Conservation (phyloP, 2,888 invertebrate species). For the Chrysomela aeneicollis region DNA sequence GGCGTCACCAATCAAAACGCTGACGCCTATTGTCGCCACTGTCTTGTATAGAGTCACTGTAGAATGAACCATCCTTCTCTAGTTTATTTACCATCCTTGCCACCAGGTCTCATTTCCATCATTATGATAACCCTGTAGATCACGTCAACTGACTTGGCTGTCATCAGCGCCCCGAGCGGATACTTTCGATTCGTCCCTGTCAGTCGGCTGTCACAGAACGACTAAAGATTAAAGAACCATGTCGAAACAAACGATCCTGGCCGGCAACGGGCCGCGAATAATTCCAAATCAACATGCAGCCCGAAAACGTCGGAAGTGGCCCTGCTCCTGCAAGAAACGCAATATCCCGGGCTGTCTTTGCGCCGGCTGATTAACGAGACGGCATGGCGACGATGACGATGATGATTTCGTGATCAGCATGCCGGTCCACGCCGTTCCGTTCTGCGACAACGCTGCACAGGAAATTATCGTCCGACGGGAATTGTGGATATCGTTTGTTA, state of each 20-base stretch:
- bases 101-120: no score
- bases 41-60: no score
- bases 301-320: constrained; percentile 52
- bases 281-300: constrained; percentile 56
- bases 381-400: constrained; percentile 51
- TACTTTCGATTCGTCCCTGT: neutral
- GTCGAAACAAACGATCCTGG: neutral
- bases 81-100: no score
- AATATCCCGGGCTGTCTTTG: constrained; percentile 60
- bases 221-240: no score
- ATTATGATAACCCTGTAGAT: no score
- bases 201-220: neutral
- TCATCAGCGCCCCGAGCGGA: no score
- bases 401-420: constrained; percentile 51
- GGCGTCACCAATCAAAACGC: no score
- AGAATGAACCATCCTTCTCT: no score
- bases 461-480: constrained; percentile 53
- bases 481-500: constrained; percentile 47
- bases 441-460: constrained; percentile 48
- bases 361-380: constrained; percentile 57
- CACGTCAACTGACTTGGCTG: no score
- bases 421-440: constrained; percentile 38
- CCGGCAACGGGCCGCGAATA: neutral
- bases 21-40: no score
- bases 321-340: constrained; percentile 58